Evolutionary conservation across 2,888 invertebrate species (phyloP), one percentile per base, ranked within the genome.

Genomic region (Ephialtes manifestator): DNA sequence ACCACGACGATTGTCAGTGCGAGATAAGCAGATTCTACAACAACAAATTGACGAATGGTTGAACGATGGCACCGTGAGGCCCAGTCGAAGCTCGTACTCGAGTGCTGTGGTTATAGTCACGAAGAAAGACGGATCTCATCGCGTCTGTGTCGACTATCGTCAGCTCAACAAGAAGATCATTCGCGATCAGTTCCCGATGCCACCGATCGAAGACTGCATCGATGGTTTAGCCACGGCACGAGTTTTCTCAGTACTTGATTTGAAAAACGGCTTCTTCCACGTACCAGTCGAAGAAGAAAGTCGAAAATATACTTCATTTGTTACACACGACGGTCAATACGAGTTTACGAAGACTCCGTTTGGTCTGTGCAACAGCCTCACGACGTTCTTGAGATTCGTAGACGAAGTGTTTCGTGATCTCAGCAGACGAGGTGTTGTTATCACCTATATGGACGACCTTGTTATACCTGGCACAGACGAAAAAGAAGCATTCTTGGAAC

Each of bases 51-150:
- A 48, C 20, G 78, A 78, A 0, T 78, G 60, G 78, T n/a, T n/a
- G n/a, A n/a, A n/a, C n/a, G n/a, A n/a, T n/a, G n/a, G n/a, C n/a
- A n/a, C 88, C 8, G 72, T 87, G n/a, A 55, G 80, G 53, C 86
- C 84, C 4, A 86, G 85, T 55, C 51, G 24, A 31, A 87, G 86
- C 15, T 68, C 80, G 0, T 88, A 81, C 77, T 35, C 85, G 8
- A 88, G 87, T 70, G 87, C 80, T 15, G 84, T 88, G 0, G 86
- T 90, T 0, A 80, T 88, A 7, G 86, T 88, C 1, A 31, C 48
- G 20, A 88, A 90, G 76, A 89, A 88, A 53, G 75, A 87, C 58
- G 88, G 88, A n/a, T n/a, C n/a, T n/a, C n/a, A n/a, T n/a, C n/a
- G n/a, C n/a, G n/a, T n/a, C n/a, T n/a, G n/a, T n/a, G n/a, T n/a